These are phyloP conservation scores for Bombus pascuorum DNA, from an alignment of 1,140 invertebrate species.

Conservation along the genomic window DNA sequence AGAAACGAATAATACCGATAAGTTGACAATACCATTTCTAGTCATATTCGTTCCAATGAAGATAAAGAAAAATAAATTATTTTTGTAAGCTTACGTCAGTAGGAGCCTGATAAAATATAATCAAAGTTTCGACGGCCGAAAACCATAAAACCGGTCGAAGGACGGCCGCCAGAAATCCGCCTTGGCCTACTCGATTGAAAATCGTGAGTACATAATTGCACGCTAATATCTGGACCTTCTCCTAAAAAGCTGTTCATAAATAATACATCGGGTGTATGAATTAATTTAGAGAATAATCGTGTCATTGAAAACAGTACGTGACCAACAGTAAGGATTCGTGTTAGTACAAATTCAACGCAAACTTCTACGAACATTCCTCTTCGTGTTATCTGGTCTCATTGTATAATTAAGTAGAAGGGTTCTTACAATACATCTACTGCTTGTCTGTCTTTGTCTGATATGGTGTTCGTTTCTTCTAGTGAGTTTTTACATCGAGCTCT, in stretches of 20 bases:
- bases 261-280: not conserved
- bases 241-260: not conserved
- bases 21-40: not conserved
- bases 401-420: too few species aligned
- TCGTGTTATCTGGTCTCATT: not conserved
- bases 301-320: too few species aligned
- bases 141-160: constrained; percentile 20
- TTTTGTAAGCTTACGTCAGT: constrained; percentile 8
- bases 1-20: not conserved
- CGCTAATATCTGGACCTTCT: not conserved
- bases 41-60: not conserved
- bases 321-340: too few species aligned
- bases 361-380: not conserved
- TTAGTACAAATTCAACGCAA: not conserved
- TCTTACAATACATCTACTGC: not conserved
- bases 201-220: constrained; percentile 55
- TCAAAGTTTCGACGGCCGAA: constrained; percentile 5
- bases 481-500: not conserved
- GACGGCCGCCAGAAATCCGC: constrained; percentile 46
- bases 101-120: not conserved
- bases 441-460: not conserved
- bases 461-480: not conserved
- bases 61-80: constrained; percentile 20
- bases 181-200: constrained; percentile 59
- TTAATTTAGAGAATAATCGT: not conserved